Evolutionary conservation across 2,888 invertebrate species (phyloP).

Genomic region (Cylloceria caligata): DNA sequence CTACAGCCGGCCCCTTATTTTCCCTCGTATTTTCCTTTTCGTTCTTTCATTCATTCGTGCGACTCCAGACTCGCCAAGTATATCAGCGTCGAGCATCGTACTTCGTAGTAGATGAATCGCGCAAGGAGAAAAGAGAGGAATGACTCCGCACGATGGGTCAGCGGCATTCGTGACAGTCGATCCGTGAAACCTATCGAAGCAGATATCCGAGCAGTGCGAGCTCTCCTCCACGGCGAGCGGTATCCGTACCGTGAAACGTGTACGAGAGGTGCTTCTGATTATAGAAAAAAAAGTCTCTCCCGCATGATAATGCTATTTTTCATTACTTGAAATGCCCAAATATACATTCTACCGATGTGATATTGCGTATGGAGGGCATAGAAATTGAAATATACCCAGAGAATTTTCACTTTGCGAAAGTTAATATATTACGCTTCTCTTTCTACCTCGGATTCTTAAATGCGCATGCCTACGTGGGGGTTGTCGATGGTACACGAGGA

Average conservation of each 20-base stretch:
- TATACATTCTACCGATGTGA: neutral
- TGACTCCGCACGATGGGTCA: constrained; percentile 59
- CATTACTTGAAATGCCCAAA: neutral
- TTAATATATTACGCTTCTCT: neutral
- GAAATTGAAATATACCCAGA: neutral
- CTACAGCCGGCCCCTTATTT: neutral
- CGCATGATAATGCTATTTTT: constrained; percentile 1
- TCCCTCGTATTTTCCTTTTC: neutral
- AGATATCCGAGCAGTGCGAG: constrained; percentile 77
- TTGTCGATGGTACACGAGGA: too few species aligned
- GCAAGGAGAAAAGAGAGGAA: constrained; percentile 28
- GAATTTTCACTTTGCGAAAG: neutral
- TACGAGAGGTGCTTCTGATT: constrained; percentile 18
- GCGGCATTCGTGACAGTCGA: constrained; percentile 71
- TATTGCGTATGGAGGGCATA: neutral
- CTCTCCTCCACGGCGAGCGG: constrained; percentile 5
- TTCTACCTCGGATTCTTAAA: neutral
- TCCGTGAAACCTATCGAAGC: constrained; percentile 82
- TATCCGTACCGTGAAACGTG: constrained; percentile 35
- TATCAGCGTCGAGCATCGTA: constrained; percentile 19
- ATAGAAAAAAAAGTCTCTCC: neutral
- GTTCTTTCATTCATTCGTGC: constrained; percentile 22
- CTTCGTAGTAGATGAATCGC: neutral
- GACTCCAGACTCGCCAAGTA: neutral
- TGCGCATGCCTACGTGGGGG: neutral